Conservation (phyloP, 2,113 vertebrate species). For the Amazona guildingii region DNA sequence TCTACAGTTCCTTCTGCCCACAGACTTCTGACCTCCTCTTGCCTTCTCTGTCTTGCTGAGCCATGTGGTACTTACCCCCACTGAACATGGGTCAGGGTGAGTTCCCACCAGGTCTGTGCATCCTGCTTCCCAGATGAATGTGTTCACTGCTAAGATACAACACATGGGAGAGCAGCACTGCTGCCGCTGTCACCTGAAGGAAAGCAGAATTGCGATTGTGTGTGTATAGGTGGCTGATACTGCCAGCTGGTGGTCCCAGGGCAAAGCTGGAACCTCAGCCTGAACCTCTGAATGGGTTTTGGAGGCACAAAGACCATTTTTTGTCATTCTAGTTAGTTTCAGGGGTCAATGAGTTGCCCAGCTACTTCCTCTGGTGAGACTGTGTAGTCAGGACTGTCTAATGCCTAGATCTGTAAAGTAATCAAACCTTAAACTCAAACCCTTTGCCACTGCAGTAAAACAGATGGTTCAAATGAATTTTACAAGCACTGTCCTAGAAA, state of each 20-base stretch:
- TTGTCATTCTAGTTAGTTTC: not conserved
- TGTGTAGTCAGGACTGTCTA: not conserved
- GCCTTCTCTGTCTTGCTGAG: not conserved
- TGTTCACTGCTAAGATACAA: not conserved
- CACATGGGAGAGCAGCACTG: not conserved
- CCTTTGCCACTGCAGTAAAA: not conserved
- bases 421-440: not conserved
- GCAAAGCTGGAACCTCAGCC: not conserved
- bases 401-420: not conserved
- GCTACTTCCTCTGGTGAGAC: not conserved
- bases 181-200: not conserved
- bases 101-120: not conserved
- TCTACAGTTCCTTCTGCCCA: not conserved
- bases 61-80: not conserved
- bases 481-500: not conserved
- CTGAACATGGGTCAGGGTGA: not conserved
- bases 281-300: not conserved
- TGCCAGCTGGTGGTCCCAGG: not conserved
- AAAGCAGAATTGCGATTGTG: not conserved
- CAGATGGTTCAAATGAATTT: not conserved
- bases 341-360: not conserved
- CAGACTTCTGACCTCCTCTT: not conserved
- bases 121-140: not conserved
- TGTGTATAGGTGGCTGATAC: not conserved
- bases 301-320: not conserved